phyloP scores from a whole-genome alignment of 2,113 vertebrate genomes.

The Lophius piscatorius region DNA sequence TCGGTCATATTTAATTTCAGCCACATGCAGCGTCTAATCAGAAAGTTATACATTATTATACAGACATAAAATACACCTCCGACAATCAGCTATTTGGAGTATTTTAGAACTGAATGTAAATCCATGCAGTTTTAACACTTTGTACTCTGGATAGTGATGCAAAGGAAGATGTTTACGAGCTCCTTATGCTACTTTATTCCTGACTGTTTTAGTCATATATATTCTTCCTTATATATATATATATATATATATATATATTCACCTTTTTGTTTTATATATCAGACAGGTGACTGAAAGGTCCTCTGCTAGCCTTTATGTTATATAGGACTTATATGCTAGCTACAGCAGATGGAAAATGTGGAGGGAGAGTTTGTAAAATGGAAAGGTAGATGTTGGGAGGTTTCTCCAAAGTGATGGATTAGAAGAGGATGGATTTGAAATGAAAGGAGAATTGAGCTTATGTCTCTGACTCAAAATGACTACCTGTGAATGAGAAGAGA shows the following conservation, averaged over 20 bases:
- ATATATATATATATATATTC: too few species aligned
- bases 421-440: slow-evolving; percentile 31
- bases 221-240: too few species aligned
- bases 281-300: too few species aligned
- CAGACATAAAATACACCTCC: neutral
- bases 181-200: too few species aligned
- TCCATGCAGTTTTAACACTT: too few species aligned
- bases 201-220: too few species aligned
- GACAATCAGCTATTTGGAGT: too few species aligned
- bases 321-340: neutral
- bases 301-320: neutral
- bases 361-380: slow-evolving; percentile 11
- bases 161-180: too few species aligned
- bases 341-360: neutral
- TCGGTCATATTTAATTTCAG: too few species aligned
- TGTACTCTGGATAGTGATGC: too few species aligned
- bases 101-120: too few species aligned
- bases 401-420: slow-evolving; percentile 4
- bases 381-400: slow-evolving; percentile 8
- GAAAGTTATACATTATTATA: neutral
- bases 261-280: too few species aligned
- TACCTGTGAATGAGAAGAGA: neutral
- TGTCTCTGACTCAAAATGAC: slow-evolving; percentile 9
- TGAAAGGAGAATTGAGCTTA: slow-evolving; percentile 5
- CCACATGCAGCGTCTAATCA: neutral